phyloP scores from a whole-genome alignment of 2,888 invertebrate genomes.

The Drosophila lutescens region DNA sequence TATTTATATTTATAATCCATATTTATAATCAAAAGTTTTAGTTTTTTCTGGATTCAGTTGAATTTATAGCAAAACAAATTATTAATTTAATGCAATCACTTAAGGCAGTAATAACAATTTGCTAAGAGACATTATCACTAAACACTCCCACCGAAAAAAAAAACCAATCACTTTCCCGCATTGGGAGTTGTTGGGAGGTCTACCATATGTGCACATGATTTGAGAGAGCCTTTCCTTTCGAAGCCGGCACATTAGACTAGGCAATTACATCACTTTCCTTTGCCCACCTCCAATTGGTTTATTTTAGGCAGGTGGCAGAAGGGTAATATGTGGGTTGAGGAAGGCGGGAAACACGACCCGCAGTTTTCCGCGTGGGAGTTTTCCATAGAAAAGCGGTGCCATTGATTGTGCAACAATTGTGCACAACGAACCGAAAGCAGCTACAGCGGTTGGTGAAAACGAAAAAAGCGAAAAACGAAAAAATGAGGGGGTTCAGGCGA shows the following conservation, averaged over 20 bases:
- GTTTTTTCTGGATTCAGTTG: too few species aligned
- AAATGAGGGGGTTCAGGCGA: constrained; percentile 12
- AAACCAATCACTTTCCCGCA: constrained; percentile 14
- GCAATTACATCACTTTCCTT: constrained; percentile 39
- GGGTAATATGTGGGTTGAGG: constrained; percentile 20
- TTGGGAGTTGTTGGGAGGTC: background rate
- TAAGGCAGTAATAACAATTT: background rate
- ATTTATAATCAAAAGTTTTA: too few species aligned
- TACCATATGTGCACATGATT: constrained; percentile 16
- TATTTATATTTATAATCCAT: too few species aligned
- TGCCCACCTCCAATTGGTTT: constrained; percentile 20
- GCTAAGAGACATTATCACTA: constrained; percentile 3
- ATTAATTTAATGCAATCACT: too few species aligned
- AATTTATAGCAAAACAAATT: too few species aligned
- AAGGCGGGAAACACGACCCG: constrained; percentile 5
- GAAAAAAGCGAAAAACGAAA: background rate
- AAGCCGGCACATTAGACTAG: constrained; percentile 37
- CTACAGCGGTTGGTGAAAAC: background rate
- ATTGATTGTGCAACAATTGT: constrained; percentile 62
- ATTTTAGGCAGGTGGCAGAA: constrained; percentile 22
- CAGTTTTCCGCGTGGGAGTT: constrained; percentile 14
- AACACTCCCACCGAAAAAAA: constrained; percentile 15
- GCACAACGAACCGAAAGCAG: constrained; percentile 41
- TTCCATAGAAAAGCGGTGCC: constrained; percentile 2
- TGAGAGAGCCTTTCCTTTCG: background rate